Conservation (phyloP, 2,797 vertebrate species). For the Heterohyrax brucei region DNA sequence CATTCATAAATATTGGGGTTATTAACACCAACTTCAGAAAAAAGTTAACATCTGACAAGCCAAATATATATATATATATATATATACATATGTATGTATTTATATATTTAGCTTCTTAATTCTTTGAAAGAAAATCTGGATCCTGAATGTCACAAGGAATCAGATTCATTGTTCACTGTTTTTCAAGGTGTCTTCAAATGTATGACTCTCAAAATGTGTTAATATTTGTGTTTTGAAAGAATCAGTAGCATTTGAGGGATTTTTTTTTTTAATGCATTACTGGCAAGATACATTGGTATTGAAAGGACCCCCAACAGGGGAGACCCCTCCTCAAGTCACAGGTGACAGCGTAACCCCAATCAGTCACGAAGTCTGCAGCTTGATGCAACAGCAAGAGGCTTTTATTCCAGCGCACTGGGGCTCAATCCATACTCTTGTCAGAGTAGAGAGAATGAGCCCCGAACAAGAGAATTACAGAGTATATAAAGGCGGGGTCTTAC, state of each 20-base stretch:
- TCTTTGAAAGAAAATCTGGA: constrained; percentile 12
- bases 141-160: not conserved
- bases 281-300: not conserved
- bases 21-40: not conserved
- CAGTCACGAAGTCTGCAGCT: no score
- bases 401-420: no score
- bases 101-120: not conserved
- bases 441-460: no score
- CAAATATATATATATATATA: not conserved
- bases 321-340: no score
- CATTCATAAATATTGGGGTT: not conserved
- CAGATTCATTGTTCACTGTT: not conserved
- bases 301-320: no score
- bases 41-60: not conserved
- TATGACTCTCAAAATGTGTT: not conserved
- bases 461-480: no score
- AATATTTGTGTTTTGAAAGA: constrained; percentile 20
- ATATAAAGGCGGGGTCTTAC: no score
- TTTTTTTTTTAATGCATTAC: not conserved
- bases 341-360: no score
- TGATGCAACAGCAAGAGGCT: no score
- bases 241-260: not conserved
- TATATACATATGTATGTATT: not conserved
- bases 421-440: no score
- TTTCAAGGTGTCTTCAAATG: not conserved